A percentile compares a stretch with the other conserved stretches of the same genome.
phyloP scores from a whole-genome alignment of 2,797 vertebrate species.

The Ctenopoma multispine region DNA sequence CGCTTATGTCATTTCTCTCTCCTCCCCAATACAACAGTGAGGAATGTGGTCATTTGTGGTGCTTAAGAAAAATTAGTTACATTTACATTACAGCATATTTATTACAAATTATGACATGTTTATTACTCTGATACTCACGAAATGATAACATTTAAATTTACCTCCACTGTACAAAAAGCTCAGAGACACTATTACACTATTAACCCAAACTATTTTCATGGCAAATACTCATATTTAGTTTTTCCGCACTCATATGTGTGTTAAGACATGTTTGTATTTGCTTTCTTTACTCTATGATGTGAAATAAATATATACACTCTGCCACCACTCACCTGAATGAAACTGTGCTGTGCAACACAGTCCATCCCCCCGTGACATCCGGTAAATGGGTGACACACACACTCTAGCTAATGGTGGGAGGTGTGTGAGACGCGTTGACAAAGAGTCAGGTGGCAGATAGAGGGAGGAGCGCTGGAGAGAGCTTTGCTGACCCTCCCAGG shows the following conservation, averaged over 20 bases:
- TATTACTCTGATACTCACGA: no score
- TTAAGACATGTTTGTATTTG: no score
- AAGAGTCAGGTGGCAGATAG: constrained; percentile 80
- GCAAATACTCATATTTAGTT: no score
- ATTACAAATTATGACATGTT: no score
- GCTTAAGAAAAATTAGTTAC: neutral
- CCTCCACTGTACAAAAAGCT: no score
- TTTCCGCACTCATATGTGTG: no score
- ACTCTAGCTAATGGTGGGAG: constrained; percentile 81
- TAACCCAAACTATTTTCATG: no score
- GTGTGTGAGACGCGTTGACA: constrained; percentile 81
- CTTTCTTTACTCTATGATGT: neutral
- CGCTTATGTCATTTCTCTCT: neutral
- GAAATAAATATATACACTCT: neutral
- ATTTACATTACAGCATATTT: neutral
- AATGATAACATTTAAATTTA: no score
- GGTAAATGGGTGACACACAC: constrained; percentile 86
- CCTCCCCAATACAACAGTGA: neutral
- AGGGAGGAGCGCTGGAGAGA: constrained; percentile 70
- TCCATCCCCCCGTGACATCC: constrained; percentile 81
- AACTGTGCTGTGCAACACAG: constrained; percentile 85
- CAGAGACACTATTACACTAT: no score
- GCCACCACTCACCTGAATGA: constrained; percentile 73
- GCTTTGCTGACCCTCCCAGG: constrained; percentile 79
- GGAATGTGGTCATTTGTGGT: neutral